Conservation (phyloP, 2,797 vertebrate species). For the Centropyge bicolor region DNA sequence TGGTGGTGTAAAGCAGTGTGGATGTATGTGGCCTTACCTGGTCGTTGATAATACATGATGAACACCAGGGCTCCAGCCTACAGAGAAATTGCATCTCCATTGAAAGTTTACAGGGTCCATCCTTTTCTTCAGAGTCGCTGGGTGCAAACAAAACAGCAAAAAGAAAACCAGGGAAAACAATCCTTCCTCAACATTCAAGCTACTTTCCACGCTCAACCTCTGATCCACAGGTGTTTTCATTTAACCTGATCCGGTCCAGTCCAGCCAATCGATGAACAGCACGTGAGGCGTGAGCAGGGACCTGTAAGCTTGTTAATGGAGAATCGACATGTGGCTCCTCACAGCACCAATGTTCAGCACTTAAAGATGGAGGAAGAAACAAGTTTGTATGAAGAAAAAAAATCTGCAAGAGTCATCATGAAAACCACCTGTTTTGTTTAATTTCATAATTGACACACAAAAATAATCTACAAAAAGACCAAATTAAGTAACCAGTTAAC, state of each 20-base stretch:
- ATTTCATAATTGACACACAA: slow-evolving; percentile 85
- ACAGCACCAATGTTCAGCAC: not conserved
- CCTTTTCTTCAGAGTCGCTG: not conserved
- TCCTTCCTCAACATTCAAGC: not conserved
- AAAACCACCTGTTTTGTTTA: slow-evolving; percentile 84
- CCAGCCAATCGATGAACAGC: not conserved
- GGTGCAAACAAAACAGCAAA: not conserved
- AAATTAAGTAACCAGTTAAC: slow-evolving; percentile 79
- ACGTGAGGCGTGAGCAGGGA: not conserved
- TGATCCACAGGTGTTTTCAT: not conserved
- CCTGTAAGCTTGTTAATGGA: not conserved
- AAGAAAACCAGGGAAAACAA: not conserved
- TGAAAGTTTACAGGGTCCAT: not conserved
- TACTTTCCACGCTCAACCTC: not conserved
- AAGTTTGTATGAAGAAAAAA: not conserved
- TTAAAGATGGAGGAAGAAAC: not conserved
- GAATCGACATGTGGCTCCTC: not conserved
- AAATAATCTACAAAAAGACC: slow-evolving; percentile 86
- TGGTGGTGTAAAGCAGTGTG: not conserved
- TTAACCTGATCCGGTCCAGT: not conserved
- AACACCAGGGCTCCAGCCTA: not conserved
- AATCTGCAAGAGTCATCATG: slow-evolving; percentile 43
- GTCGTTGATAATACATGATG: not conserved
- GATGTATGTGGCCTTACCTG: not conserved
- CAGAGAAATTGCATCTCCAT: not conserved